These are phyloP conservation scores for Polymixis flavicincta DNA, from an alignment of 2,888 invertebrate genomes.

Conservation along the genomic window DNA sequence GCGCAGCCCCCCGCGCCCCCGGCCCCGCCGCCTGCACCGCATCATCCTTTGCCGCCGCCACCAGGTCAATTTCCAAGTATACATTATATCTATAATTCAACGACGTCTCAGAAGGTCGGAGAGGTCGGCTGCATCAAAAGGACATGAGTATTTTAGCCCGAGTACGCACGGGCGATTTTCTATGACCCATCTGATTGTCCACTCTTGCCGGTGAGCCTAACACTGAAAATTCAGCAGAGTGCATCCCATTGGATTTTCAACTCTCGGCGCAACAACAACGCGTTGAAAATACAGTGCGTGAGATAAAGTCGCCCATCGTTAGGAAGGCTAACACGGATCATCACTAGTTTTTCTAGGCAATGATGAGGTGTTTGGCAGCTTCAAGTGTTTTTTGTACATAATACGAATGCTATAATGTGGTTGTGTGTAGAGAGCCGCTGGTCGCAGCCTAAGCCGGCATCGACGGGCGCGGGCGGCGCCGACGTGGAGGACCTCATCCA, in stretches of 20 bases:
- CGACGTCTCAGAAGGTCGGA: background rate
- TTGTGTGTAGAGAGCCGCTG: slow-evolving; percentile 75
- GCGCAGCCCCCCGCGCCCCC: slow-evolving; percentile 77
- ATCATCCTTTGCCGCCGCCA: slow-evolving; percentile 67
- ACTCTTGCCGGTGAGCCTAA: background rate
- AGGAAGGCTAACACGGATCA: background rate
- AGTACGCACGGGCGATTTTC: background rate
- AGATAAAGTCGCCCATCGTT: background rate
- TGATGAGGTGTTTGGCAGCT: background rate
- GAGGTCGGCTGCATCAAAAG: background rate
- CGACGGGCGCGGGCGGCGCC: slow-evolving; percentile 69
- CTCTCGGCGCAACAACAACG: background rate
- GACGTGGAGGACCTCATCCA: slow-evolving; percentile 97
- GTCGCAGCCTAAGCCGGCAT: slow-evolving; percentile 68
- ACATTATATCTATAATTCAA: background rate
- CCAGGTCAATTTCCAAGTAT: slow-evolving; percentile 69
- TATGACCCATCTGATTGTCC: background rate
- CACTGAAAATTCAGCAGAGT: background rate
- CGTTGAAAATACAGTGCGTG: background rate
- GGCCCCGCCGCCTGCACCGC: slow-evolving; percentile 68
- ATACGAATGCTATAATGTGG: too few relatives aligned
- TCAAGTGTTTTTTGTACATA: background rate
- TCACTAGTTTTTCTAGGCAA: background rate
- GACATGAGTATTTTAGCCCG: background rate
- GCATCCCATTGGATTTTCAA: background rate